Evolutionary conservation across 2,797 vertebrate genomes (phyloP).

Genomic region (Ceyx erithaca): DNA sequence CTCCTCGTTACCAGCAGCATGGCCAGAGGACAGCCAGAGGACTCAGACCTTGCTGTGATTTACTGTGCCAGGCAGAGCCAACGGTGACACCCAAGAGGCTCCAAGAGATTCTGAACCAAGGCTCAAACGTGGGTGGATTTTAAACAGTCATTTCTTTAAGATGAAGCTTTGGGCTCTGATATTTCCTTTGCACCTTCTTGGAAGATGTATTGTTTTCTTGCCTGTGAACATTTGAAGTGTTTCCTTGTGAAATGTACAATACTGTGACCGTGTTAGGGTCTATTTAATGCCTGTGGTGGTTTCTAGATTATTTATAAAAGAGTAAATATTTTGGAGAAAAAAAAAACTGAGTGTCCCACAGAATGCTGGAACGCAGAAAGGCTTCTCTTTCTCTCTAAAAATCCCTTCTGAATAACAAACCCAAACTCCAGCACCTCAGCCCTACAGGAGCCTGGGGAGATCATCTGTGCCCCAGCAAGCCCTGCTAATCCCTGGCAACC

Average conservation of each 20-base stretch:
- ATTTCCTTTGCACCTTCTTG: slow-evolving; percentile 12
- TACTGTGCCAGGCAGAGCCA: neutral
- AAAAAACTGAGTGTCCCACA: neutral
- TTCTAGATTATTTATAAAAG: slow-evolving; percentile 57
- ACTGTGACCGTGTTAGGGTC: neutral
- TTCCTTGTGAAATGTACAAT: neutral
- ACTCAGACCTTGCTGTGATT: neutral
- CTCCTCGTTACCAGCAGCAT: neutral
- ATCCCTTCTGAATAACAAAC: neutral
- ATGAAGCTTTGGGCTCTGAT: neutral
- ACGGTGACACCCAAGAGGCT: neutral
- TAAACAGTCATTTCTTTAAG: neutral
- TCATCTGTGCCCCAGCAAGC: neutral
- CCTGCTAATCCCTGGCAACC: neutral
- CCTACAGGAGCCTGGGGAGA: neutral
- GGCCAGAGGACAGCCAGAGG: neutral
- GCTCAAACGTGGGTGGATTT: neutral
- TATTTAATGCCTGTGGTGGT: slow-evolving; percentile 52
- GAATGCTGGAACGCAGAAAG: neutral
- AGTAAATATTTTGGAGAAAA: neutral
- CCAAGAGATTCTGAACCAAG: fast-evolving
- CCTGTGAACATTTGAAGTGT: neutral
- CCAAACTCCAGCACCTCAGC: neutral
- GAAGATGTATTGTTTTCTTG: neutral
- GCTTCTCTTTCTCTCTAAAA: neutral